Evolutionary conservation across 2,797 vertebrate species (phyloP), one percentile per base, ranked within the genome.

Genomic region (Karalla daura): DNA sequence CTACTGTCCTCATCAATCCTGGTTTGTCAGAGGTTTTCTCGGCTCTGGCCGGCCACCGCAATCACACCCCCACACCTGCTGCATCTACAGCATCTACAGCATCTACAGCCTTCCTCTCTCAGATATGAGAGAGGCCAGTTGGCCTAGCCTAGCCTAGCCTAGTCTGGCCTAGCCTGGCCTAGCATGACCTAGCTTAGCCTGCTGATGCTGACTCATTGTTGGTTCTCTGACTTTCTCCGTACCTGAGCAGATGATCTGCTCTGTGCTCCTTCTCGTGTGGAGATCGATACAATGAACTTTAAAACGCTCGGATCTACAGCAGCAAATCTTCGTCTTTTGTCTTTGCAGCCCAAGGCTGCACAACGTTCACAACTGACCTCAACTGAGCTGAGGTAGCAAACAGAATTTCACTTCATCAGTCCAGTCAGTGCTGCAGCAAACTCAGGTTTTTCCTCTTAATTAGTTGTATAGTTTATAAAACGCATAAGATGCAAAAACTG

Each of bases 1-100:
- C 77, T 73, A 73, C 76, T 61, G 80, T n/a, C 73, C 72, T 78
- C 85, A 88, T 90, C 84, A 80, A 81, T 86, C 76, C 81, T 81
- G 44, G 61, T 83, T 80, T 79, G 77, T 83, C 63, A 76, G 66
- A 45, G 45, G 27, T 52, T 59, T n/a, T 23, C 70, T 60, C 70
- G 18, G 45, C 72, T 75, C 51, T 13, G 61, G 30, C 59, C 52
- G 28, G 25, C 25, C 63, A 39, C 78, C 76, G 73, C 87, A 76
- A 87, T 88, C 68, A 78, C 73, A 78, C 63, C 30, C 15, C 60
- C 67, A 46, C 78, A 81, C 61, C 81, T 84, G 78, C 81, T 81
- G 66, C 60, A 36, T 69, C 63, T 17, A 21, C 75, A 58, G 32
- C 52, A 81, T 59, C 81, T 84, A 77, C 81, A 80, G 66, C 60